A percentile compares a stretch with the other conserved stretches of the same genome.
These are phyloP conservation scores for Columbina picui DNA, from an alignment of 2,113 vertebrate genomes.

Conservation along the genomic window DNA sequence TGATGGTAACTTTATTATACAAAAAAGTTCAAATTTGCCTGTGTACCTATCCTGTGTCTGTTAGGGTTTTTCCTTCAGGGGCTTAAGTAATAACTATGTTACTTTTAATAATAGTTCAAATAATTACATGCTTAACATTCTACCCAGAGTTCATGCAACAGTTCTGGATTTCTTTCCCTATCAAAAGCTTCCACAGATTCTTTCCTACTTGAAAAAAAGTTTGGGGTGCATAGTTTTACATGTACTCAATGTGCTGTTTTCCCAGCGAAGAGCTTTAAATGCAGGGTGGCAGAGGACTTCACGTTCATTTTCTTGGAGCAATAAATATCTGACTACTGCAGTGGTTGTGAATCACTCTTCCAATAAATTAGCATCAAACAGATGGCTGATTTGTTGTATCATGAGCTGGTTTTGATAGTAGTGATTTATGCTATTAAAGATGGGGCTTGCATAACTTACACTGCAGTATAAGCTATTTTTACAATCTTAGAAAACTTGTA, in stretches of 20 bases:
- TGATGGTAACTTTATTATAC: background rate
- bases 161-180: background rate
- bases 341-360: background rate
- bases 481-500: background rate
- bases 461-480: background rate
- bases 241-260: background rate
- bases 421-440: background rate
- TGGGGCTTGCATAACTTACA: constrained; percentile 3
- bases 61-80: background rate
- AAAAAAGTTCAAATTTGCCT: background rate
- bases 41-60: background rate
- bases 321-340: background rate
- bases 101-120: background rate
- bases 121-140: background rate
- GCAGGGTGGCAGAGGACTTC: background rate
- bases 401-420: background rate
- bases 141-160: background rate
- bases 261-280: background rate
- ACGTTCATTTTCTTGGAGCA: background rate
- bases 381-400: background rate
- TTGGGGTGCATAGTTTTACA: background rate
- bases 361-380: background rate
- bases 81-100: background rate
- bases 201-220: background rate
- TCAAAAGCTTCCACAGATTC: background rate